Conservation (phyloP, 2,888 invertebrate species). For the Mythimna loreyi region DNA sequence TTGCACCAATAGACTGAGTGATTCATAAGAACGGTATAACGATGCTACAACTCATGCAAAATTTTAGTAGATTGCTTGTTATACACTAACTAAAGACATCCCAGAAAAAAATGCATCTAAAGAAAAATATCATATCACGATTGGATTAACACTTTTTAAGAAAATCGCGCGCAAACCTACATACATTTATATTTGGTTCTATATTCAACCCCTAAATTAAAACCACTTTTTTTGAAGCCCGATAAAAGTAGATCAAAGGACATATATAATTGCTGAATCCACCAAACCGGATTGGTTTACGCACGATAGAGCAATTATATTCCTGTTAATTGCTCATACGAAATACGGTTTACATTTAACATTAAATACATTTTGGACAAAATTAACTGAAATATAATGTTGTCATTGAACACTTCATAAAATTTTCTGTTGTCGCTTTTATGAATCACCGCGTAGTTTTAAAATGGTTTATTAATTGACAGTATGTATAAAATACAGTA, state of each 20-base stretch:
- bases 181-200: too few relatives aligned
- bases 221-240: too few relatives aligned
- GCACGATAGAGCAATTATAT: constrained; percentile 35
- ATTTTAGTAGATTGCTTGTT: too few relatives aligned
- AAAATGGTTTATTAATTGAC: constrained; percentile 22
- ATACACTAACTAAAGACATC: too few relatives aligned
- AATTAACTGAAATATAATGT: constrained; percentile 37
- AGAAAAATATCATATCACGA: too few relatives aligned
- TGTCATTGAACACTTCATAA: constrained; percentile 27
- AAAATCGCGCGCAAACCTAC: too few relatives aligned
- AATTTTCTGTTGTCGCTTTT: constrained; percentile 17
- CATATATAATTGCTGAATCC: constrained; percentile 12
- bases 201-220: too few relatives aligned
- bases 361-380: constrained; percentile 22
- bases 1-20: too few relatives aligned
- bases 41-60: too few relatives aligned
- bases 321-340: constrained; percentile 47
- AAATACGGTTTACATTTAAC: constrained; percentile 42
- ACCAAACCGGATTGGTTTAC: constrained; percentile 21
- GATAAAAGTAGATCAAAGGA: neutral
- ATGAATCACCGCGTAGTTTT: constrained; percentile 6
- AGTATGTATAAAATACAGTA: constrained; percentile 19
- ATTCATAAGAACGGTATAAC: too few relatives aligned
- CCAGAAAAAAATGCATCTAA: too few relatives aligned
- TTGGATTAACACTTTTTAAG: too few relatives aligned